Evolutionary conservation across 2,797 vertebrate genomes (phyloP), one percentile per base, ranked within the genome.

Genomic region (Siniperca undulata): DNA sequence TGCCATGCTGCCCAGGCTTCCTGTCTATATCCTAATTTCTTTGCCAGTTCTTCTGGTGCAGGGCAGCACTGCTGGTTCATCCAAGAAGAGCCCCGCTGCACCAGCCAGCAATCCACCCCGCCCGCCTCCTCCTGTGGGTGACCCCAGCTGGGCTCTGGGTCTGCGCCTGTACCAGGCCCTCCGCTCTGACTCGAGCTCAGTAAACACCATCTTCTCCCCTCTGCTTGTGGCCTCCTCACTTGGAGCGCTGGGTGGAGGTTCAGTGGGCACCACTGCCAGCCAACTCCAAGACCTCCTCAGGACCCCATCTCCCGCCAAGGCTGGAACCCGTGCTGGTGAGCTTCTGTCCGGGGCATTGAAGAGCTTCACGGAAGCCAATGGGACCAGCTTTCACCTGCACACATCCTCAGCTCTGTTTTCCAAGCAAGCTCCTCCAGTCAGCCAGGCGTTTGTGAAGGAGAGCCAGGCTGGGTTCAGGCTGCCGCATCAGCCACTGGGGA

Each of bases 121-220:
- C 60, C 74, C 71, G 0, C 88, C 88, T 22, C 48, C 80, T 53
- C 84, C 75, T 27, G 55, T 87, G 40, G 80, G 68, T 69, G 93
- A 94, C 84, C 87, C 91, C 7, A 95, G 84, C 93, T 95, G 95
- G 94, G 75, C 86, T 42, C 84, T 96, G 72, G 94, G 95, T 53
- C 87, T 95, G 42, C 88, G 76, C 9, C 82, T 95, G 0, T 94
- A 95, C 81, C 71, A 40, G 78, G 87, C 89, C 46, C 70, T 95
- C 4, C 87, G 90, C 34, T 74, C 89, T 1, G 77, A 82, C 38
- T 58, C 85, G 0, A 66, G 84, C 79, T 76, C 86, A 0, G 82
- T 75, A 1, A 94, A 95, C 81, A 86, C 88, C 3, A 55, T 94
- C 40, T 90, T 96, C 89, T 95, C 93, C 42, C 94, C 94, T 38